Percentiles rank a stretch among this genome's conserved stretches.
These are phyloP conservation scores for Rhinoderma darwinii DNA, from an alignment of 2,113 vertebrate genomes.

Conservation along the genomic window DNA sequence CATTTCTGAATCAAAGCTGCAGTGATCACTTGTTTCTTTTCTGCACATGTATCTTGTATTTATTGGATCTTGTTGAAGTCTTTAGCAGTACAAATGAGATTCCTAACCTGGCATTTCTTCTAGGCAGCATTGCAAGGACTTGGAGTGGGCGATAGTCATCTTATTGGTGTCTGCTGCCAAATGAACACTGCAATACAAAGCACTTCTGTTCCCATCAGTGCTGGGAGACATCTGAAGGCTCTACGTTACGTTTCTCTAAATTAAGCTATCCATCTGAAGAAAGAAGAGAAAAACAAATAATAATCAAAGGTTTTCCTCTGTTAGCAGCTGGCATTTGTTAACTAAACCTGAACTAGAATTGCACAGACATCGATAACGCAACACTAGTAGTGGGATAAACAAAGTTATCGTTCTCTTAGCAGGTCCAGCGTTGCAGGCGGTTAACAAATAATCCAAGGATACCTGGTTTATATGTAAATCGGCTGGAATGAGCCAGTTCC, in stretches of 20 bases:
- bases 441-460: neutral
- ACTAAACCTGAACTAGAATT: neutral
- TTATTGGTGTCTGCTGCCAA: slow-evolving; percentile 46
- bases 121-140: neutral
- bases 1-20: slow-evolving; percentile 36
- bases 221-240: slow-evolving; percentile 7
- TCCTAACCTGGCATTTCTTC: slow-evolving; percentile 9
- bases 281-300: neutral
- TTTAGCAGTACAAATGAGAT: slow-evolving; percentile 23
- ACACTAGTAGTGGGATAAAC: neutral
- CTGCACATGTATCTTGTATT: slow-evolving; percentile 40
- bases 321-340: neutral
- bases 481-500: neutral
- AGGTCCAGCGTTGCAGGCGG: slow-evolving; percentile 11
- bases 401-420: neutral
- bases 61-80: slow-evolving; percentile 42
- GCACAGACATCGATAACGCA: neutral
- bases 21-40: slow-evolving; percentile 41
- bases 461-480: neutral
- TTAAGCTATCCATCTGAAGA: neutral
- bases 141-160: slow-evolving; percentile 1
- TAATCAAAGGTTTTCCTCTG: slow-evolving; percentile 1
- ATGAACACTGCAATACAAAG: slow-evolving; percentile 38
- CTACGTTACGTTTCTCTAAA: slow-evolving; percentile 7
- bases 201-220: slow-evolving; percentile 36